A percentile compares a stretch with the other conserved stretches of the same genome.
phyloP scores from a whole-genome alignment of 1,140 invertebrate species.

The Holcopasites calliopsidis region DNA sequence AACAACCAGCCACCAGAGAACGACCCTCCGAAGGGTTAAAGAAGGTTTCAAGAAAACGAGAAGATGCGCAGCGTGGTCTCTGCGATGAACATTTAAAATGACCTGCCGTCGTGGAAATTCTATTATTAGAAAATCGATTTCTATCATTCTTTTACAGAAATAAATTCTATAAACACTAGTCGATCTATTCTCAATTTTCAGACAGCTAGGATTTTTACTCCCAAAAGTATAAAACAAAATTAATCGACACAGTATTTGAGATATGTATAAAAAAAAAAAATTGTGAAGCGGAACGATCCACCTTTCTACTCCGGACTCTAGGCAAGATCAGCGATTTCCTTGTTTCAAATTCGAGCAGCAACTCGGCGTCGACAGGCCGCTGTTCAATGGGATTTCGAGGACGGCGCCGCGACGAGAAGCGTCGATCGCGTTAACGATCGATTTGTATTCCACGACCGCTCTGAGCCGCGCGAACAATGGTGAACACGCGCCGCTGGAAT shows the following conservation, averaged over 20 bases:
- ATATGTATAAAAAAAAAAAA: too few species aligned
- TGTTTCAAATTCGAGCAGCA: not conserved
- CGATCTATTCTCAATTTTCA: too few species aligned
- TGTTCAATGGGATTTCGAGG: slow-evolving; percentile 4
- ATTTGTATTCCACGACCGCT: slow-evolving; percentile 13
- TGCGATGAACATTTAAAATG: too few species aligned
- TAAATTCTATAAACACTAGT: too few species aligned
- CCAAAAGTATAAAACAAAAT: too few species aligned
- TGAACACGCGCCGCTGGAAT: slow-evolving; percentile 4
- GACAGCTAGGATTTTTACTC: too few species aligned
- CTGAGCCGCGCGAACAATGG: slow-evolving; percentile 8
- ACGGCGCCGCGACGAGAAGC: not conserved
- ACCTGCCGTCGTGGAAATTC: too few species aligned
- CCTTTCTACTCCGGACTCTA: not conserved
- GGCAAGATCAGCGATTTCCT: not conserved
- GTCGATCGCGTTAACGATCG: slow-evolving; percentile 26
- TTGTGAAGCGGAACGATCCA: too few species aligned
- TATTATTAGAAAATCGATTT: too few species aligned
- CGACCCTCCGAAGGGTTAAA: not conserved
- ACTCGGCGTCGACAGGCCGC: not conserved
- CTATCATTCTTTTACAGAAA: too few species aligned
- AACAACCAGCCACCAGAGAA: not conserved
- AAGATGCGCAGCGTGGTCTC: too few species aligned
- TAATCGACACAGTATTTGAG: too few species aligned
- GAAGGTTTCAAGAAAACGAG: not conserved